Base-by-base conservation (phyloP, 1,140 invertebrate species). In the Muscidifurax raptorellus region DNA sequence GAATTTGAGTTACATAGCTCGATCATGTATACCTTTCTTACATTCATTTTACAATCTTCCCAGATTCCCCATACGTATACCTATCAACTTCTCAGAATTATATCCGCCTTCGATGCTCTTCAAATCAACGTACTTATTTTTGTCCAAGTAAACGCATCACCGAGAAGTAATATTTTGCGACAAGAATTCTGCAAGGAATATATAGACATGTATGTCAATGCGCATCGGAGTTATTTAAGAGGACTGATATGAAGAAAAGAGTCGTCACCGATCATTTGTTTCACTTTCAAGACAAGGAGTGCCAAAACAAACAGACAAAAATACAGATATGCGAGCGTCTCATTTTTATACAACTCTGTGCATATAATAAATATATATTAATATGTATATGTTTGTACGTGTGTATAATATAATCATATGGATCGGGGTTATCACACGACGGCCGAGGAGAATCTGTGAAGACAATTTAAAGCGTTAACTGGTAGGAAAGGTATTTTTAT, bases 301-400 rank as follows among this genome's bases (percentile, higher is more conserved):
- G 59, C 64, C 83, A 28, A 69, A 30, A 69, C 13, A 69, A 66
- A 66, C 25, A n/a, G 6, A 27, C n/a, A n/a, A 27, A 69, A 28
- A 69, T 69, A 69, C 27, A 69, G 64, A 28, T 69, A 81, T 72
- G 67, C 82, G 67, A 84, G 67, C 76, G 82, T 84, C 76, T 59
- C 83, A 84, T 36, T 85, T 85, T 85, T 85, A 85, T 85, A 85
- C 81, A 85, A 81, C 79, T 81, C 83, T 85, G 83, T 85, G 81
- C 83, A 85, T 84, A 84, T 80, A 85, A 85, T 85, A 80, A 85
- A 85, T 85, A 79, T 85, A 82, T 86, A n/a, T n/a, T n/a, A n/a
- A n/a, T n/a, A 79, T 88, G 86, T 72, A 84, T 87, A 87, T 81
- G 85, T 87, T 82, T 86, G 76, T 85, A 82, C 83, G 80, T 88